A percentile compares a stretch with the other conserved stretches of the same genome.
Conservation (phyloP, 2,113 vertebrate genomes). For the Prochilodus magdalenae region DNA sequence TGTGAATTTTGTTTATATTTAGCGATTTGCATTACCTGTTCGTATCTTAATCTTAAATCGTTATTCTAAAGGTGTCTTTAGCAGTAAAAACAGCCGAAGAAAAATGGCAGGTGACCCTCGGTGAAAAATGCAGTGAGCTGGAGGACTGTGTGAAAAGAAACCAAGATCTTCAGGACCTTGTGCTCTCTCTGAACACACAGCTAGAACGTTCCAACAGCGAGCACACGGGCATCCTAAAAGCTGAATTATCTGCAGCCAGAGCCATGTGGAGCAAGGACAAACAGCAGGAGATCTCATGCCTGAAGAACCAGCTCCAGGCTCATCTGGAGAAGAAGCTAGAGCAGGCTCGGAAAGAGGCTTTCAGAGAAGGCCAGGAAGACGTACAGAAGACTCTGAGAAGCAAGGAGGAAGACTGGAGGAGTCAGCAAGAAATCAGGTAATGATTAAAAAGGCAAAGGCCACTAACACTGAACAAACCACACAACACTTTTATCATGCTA, state of each 20-base stretch:
- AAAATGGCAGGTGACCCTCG: conserved; percentile 77
- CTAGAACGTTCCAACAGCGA: conserved; percentile 80
- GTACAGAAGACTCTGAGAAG: conserved; percentile 74
- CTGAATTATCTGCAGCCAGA: conserved; percentile 86
- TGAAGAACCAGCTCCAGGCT: conserved; percentile 78
- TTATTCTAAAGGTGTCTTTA: conserved; percentile 65
- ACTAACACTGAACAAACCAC: background rate
- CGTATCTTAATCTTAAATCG: no score
- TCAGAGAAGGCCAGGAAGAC: conserved; percentile 81
- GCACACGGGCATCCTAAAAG: conserved; percentile 81
- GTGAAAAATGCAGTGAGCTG: conserved; percentile 66
- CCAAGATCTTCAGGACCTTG: conserved; percentile 80
- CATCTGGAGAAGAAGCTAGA: conserved; percentile 81
- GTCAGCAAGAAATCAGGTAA: conserved; percentile 71
- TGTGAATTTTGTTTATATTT: background rate
- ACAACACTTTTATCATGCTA: background rate
- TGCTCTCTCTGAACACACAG: conserved; percentile 78
- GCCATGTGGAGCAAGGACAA: conserved; percentile 89
- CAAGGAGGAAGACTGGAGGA: conserved; percentile 80
- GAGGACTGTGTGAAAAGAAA: conserved; percentile 63
- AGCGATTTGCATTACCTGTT: background rate
- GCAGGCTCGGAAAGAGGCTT: conserved; percentile 78
- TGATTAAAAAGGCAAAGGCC: background rate
- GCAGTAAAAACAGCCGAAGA: conserved; percentile 79
- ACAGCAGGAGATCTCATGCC: conserved; percentile 84